These are phyloP conservation scores for Agrotis puta DNA, from an alignment of 2,888 invertebrate genomes.

Conservation along the genomic window DNA sequence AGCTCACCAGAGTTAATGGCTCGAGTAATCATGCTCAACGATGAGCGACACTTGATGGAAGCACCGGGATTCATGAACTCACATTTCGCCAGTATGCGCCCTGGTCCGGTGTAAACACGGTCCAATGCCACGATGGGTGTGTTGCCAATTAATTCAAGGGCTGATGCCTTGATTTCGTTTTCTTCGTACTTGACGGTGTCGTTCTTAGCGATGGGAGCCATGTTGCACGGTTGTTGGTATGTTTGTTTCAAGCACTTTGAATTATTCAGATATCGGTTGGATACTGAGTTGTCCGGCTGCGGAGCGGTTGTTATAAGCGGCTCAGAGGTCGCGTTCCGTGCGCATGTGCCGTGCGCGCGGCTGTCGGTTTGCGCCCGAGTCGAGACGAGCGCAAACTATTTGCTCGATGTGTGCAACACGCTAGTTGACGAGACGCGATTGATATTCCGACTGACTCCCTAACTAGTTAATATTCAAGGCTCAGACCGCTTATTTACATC, in stretches of 20 bases:
- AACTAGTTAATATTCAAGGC: conserved; percentile 54
- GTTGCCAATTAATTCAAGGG: conserved; percentile 86
- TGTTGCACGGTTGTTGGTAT: conserved; percentile 41
- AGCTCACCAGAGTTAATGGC: conserved; percentile 79
- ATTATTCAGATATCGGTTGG: conserved; percentile 52
- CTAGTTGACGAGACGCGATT: conserved; percentile 39
- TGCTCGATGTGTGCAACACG: conserved; percentile 41
- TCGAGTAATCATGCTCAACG: conserved; percentile 82
- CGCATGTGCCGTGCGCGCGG: conserved; percentile 51
- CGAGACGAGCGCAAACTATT: conserved; percentile 53
- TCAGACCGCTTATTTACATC: conserved; percentile 70
- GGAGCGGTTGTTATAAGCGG: conserved; percentile 51
- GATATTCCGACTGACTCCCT: conserved; percentile 46
- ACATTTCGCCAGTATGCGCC: conserved; percentile 86
- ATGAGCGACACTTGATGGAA: conserved; percentile 86
- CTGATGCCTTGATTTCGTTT: conserved; percentile 85
- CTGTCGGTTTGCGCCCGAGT: conserved; percentile 25
- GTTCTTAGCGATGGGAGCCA: conserved; percentile 73
- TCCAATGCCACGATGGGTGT: conserved; percentile 88
- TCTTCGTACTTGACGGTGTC: conserved; percentile 67
- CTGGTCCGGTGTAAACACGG: conserved; percentile 83
- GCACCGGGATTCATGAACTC: conserved; percentile 89
- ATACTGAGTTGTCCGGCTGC: conserved; percentile 55
- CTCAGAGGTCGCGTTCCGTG: conserved; percentile 51
- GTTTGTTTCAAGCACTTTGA: conserved; percentile 53